Conservation (phyloP, 1,140 invertebrate genomes). For the Teleopsis dalmanni region DNA sequence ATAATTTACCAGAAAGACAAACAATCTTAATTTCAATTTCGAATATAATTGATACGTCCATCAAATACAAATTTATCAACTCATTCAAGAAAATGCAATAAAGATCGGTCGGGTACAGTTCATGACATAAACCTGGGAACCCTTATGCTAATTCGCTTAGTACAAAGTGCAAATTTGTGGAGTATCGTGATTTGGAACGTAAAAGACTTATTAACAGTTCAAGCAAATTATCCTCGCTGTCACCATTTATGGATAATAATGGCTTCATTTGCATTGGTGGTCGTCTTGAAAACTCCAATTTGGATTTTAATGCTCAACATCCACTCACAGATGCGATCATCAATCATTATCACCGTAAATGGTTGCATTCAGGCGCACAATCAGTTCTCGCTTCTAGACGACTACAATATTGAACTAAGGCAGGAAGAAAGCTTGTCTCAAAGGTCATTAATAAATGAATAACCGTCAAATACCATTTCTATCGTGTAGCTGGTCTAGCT, state of each 20-base stretch:
- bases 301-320: constrained; percentile 7
- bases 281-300: constrained; percentile 16
- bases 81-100: neutral
- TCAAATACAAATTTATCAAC: neutral
- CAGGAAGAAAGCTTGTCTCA: neutral
- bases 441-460: neutral
- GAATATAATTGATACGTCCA: neutral
- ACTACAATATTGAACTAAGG: neutral
- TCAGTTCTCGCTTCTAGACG: neutral
- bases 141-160: neutral
- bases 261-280: constrained; percentile 21
- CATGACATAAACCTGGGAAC: neutral
- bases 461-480: neutral
- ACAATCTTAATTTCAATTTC: neutral
- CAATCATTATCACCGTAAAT: neutral
- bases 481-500: neutral
- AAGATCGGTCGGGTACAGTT: neutral
- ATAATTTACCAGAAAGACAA: neutral
- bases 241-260: constrained; percentile 17
- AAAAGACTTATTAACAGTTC: neutral
- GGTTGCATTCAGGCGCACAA: neutral
- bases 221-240: neutral
- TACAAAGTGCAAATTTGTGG: neutral
- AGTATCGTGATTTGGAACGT: neutral
- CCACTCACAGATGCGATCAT: neutral